phyloP scores from a whole-genome alignment of 2,113 vertebrate species.

The Tautogolabrus adspersus region DNA sequence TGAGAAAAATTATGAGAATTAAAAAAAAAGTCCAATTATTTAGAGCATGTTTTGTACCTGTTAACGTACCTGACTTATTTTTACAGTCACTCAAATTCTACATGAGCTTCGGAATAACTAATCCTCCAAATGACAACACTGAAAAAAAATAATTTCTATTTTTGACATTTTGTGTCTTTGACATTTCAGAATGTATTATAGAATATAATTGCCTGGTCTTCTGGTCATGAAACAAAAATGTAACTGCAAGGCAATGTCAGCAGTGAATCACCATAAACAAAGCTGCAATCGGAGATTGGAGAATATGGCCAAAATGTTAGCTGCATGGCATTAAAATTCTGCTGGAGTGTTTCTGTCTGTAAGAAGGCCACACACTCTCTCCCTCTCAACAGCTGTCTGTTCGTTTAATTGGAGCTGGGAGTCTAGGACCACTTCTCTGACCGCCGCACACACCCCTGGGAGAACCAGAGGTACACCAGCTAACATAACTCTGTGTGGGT shows the following conservation, averaged over 20 bases:
- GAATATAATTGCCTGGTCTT: not conserved
- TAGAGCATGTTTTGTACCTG: not conserved
- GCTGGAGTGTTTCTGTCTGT: constrained; percentile 54
- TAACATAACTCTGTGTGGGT: constrained; percentile 26
- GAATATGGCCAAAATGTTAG: constrained; percentile 39
- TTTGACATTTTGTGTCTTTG: constrained; percentile 9
- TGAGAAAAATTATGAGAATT: not conserved
- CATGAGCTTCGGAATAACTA: not conserved
- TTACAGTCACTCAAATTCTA: not conserved
- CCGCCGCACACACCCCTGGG: constrained; percentile 53
- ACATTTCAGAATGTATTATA: constrained; percentile 40
- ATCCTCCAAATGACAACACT: not conserved
- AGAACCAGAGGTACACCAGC: constrained; percentile 51
- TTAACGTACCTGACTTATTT: not conserved
- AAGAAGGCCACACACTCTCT: constrained; percentile 33
- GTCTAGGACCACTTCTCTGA: constrained; percentile 62
- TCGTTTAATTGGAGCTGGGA: constrained; percentile 75
- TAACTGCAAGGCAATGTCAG: not conserved
- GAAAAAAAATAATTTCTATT: not conserved
- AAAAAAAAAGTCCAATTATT: not conserved
- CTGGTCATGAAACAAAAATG: not conserved
- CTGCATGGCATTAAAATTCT: constrained; percentile 67
- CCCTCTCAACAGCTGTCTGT: constrained; percentile 67
- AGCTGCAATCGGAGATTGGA: constrained; percentile 19
- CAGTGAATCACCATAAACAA: constrained; percentile 37